A percentile compares a stretch with the other conserved stretches of the same genome.
These are phyloP conservation scores for Siderastrea siderea DNA, from an alignment of 92 coral and sea anemone species.

Conservation along the genomic window DNA sequence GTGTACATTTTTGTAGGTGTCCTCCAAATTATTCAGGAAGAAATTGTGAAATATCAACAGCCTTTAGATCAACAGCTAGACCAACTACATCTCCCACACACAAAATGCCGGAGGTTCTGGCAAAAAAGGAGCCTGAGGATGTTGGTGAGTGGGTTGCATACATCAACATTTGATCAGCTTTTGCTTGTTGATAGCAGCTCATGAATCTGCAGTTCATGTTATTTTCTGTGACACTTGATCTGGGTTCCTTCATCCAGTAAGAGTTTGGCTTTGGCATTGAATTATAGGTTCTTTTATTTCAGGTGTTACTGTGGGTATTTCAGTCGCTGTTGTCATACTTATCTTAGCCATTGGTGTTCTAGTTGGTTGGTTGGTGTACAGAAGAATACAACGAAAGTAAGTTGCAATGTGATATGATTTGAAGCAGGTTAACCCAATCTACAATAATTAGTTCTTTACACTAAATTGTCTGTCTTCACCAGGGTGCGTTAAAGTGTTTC, in stretches of 20 bases:
- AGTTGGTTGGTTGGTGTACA: slow-evolving; percentile 79
- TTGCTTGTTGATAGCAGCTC: not conserved
- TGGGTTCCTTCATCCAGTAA: too few relatives aligned
- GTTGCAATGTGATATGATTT: not conserved
- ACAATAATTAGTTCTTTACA: too few relatives aligned
- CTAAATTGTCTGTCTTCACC: too few relatives aligned
- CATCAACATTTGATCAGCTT: not conserved
- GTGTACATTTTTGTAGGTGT: slow-evolving; percentile 38
- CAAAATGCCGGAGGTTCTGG: not conserved
- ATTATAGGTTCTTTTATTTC: not conserved
- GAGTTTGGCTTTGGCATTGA: not conserved
- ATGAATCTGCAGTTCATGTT: not conserved
- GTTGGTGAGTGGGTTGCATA: slow-evolving; percentile 31
- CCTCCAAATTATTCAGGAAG: slow-evolving; percentile 46
- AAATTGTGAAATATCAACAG: slow-evolving; percentile 27
- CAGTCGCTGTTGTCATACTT: slow-evolving; percentile 76
- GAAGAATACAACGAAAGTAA: slow-evolving; percentile 84
- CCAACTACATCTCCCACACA: slow-evolving; percentile 2
- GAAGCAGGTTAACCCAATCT: too few relatives aligned
- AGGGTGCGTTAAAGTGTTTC: too few relatives aligned
- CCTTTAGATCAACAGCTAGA: not conserved
- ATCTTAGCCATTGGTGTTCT: slow-evolving; percentile 65
- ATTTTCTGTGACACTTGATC: too few relatives aligned
- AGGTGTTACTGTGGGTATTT: slow-evolving; percentile 91
- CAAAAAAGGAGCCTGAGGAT: slow-evolving; percentile 13